Evolutionary conservation across 2,113 vertebrate species (phyloP).

Genomic region (Malurus alboscapulatus): DNA sequence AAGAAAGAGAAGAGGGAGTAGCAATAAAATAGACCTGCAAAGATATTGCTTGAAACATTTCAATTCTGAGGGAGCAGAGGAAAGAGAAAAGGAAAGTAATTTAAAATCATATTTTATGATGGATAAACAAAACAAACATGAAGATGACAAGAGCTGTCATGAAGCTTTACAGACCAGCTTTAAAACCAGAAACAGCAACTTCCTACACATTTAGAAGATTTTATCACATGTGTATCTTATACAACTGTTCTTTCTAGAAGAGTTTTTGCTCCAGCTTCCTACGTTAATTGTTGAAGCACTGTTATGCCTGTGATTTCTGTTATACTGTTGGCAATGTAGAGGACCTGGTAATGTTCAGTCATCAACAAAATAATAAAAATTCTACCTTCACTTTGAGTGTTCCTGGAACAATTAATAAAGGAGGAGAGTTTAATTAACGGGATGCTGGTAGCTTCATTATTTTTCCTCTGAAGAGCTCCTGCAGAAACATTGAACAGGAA

Average conservation of each 20-base stretch:
- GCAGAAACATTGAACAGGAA: background rate
- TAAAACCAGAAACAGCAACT: background rate
- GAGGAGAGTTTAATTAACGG: background rate
- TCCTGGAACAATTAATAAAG: background rate
- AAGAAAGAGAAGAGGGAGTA: background rate
- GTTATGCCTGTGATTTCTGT: background rate
- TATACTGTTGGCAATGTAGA: background rate
- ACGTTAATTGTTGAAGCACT: background rate
- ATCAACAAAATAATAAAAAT: background rate
- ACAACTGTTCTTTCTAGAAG: background rate
- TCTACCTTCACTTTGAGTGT: background rate
- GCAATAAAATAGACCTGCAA: background rate
- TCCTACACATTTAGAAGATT: background rate
- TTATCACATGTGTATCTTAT: fast-evolving
- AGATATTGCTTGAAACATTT: background rate
- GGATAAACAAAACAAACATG: background rate
- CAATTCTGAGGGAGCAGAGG: background rate
- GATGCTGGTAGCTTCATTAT: background rate
- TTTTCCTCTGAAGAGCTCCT: background rate
- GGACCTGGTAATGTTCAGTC: background rate
- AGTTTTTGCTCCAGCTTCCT: background rate
- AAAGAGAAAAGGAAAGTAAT: background rate
- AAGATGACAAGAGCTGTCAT: background rate
- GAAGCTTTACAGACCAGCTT: background rate
- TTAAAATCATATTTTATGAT: background rate